Evolutionary conservation across 2,797 vertebrate species (phyloP).

Genomic region (Galago senegalensis): DNA sequence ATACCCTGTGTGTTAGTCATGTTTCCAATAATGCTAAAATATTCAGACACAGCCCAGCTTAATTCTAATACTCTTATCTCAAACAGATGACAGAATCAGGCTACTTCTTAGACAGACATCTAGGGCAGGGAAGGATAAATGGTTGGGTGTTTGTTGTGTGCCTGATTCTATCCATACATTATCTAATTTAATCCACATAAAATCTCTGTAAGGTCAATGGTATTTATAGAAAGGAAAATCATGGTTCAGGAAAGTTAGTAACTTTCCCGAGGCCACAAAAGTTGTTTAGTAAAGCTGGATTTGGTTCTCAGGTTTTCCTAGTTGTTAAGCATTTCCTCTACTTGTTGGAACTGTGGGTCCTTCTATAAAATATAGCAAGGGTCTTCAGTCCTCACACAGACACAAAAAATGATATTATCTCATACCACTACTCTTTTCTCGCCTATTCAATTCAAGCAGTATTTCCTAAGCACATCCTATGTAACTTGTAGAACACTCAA

Average conservation of each 20-base stretch:
- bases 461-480: neutral
- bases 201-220: slow-evolving; percentile 76
- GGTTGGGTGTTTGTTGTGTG: neutral
- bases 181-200: slow-evolving; percentile 80
- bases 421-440: neutral
- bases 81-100: slow-evolving; percentile 2
- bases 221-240: slow-evolving; percentile 83
- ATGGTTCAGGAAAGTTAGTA: slow-evolving; percentile 68
- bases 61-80: neutral
- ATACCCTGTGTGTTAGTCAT: neutral
- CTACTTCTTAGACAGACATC: neutral
- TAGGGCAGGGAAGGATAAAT: slow-evolving; percentile 36
- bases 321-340: neutral
- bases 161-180: slow-evolving; percentile 43
- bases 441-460: neutral
- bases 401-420: neutral
- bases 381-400: neutral
- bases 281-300: neutral
- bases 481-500: neutral
- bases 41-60: neutral
- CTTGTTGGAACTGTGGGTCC: neutral
- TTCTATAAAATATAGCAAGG: neutral
- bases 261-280: slow-evolving; percentile 63
- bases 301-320: slow-evolving; percentile 37
- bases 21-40: neutral